Base-by-base conservation (phyloP, 2,797 vertebrate genomes). In the Eulemur mongoz region DNA sequence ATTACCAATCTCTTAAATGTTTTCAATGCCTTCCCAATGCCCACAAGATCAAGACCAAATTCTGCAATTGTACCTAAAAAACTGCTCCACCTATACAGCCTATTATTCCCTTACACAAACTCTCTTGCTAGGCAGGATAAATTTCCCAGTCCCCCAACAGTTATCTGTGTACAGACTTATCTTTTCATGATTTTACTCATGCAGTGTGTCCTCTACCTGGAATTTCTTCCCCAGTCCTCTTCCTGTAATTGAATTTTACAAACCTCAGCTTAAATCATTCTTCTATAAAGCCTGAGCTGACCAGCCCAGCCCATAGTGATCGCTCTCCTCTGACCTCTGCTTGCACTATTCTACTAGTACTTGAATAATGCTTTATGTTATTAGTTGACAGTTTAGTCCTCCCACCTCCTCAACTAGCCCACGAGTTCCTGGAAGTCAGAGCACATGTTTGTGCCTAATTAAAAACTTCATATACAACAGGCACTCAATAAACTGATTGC, bases 391-490 rank as follows among this genome's bases (percentile, higher is more conserved):
- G 48, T 54, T 22, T 93, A 30, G 78, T 32, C 35, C 35, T 14
- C 23, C 50, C 45, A 76, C 10, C 72, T 92, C 27, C 45, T 18
- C 48, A 80, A 65, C 18, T 90, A 94, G 76, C 81, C 30, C 23
- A 95, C 40, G 93, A 52, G n/a, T n/a, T 95, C 75, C 57, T n/a
- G 18, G 63, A 72, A 40, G 91, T 79, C 38, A 75, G 8, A 80
- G 23, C 12, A 15, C 15, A 63, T 57, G 38, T 52, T 45, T 76
- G 59, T 32, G 67, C 63, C 80, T 67, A 22, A 65, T 30, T 91
- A 14, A 15, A 91, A 50, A 84, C 38, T 93, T 87, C 79, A 52
- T 17, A 88, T 67, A 25, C 27, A 89, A 93, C 13, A 97, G 65
- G 73, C 43, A 65, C n/a, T 72, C n/a, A 70, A 95, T 92, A 93